Base-by-base conservation (phyloP, 2,113 vertebrate genomes). In the Vombatus ursinus region DNA sequence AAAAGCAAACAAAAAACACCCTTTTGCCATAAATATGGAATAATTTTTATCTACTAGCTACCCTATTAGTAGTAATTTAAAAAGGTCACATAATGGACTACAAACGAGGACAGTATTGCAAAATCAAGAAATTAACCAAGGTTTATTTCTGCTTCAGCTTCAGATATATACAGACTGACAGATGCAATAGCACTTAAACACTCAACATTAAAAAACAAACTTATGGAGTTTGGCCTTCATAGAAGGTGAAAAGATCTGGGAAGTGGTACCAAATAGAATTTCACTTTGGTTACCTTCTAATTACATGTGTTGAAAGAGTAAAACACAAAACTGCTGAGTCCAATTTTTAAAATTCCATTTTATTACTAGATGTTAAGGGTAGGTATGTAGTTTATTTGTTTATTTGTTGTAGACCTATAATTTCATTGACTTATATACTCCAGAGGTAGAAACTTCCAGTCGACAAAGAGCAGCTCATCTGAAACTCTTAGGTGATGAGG, bases 141-240 rank as follows among this genome's bases (percentile, higher is more conserved):
- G 44, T 50, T 92, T 52, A 53, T 61, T 94, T 93, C 94, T 93
- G 50, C 89, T 91, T 89, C 25, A 50, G 92, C 61, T 77, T 49
- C 92, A 97, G 93, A 96, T 97, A 97, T 98, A 97, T 97, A 97
- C 95, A 98, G 92, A 98, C 89, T 95, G 50, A 97, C 95, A 57
- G 96, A 95, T 53, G 31, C 90, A 96, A 93, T 50, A 48, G 92
- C 92, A 89, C 68, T 92, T 92, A 96, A 95, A 89, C 92, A 96
- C 49, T 97, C 93, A 95, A 92, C 54, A 94, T 53, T 94, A 92
- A 28, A 0, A 52, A 97, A 95, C 50, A 50, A 50, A 96, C 95
- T 92, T 91, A 5, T 91, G 48, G 50, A 52, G 10, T 50, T 93
- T 50, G 93, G 57, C 93, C 94, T 97, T 98, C 97, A 97, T 22